Evolutionary conservation across 2,797 vertebrate species (phyloP).

Genomic region (Huso huso): DNA sequence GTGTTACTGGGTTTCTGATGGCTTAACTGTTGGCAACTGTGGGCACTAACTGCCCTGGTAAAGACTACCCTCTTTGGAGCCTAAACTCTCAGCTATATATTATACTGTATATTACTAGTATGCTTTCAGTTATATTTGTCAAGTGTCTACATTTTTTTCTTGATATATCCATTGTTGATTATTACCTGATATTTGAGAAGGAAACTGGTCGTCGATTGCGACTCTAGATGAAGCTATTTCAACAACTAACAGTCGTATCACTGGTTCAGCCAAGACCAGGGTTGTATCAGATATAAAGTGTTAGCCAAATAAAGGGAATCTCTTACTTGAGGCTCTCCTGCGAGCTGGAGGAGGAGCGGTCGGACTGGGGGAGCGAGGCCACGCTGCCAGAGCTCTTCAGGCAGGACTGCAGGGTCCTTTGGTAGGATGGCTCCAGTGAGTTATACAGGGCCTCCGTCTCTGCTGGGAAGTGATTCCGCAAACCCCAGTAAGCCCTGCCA

Average conservation of each 20-base stretch:
- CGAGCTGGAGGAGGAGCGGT: constrained; percentile 91
- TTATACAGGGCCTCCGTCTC: constrained; percentile 88
- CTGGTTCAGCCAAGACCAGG: background rate
- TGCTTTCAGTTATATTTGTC: background rate
- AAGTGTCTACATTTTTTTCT: background rate
- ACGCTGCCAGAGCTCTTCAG: constrained; percentile 80
- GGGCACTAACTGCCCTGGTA: too few relatives aligned
- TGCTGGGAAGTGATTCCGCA: constrained; percentile 80
- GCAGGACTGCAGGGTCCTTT: constrained; percentile 87
- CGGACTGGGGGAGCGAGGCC: constrained; percentile 80
- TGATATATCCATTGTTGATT: background rate
- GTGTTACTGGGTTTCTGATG: too few relatives aligned
- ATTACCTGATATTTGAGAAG: background rate
- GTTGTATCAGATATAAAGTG: background rate
- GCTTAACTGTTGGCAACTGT: too few relatives aligned
- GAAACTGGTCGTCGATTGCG: background rate
- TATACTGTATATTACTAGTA: too few relatives aligned
- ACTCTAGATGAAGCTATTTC: too few relatives aligned
- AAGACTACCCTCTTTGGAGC: too few relatives aligned
- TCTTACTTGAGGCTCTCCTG: constrained; percentile 94
- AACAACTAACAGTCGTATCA: background rate
- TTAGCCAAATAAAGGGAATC: background rate
- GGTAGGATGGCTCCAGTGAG: constrained; percentile 82
- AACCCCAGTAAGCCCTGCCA: constrained; percentile 86
- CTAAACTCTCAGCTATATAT: too few relatives aligned